Evolutionary conservation across 2,113 vertebrate species (phyloP).

Genomic region (Mesocricetus auratus): DNA sequence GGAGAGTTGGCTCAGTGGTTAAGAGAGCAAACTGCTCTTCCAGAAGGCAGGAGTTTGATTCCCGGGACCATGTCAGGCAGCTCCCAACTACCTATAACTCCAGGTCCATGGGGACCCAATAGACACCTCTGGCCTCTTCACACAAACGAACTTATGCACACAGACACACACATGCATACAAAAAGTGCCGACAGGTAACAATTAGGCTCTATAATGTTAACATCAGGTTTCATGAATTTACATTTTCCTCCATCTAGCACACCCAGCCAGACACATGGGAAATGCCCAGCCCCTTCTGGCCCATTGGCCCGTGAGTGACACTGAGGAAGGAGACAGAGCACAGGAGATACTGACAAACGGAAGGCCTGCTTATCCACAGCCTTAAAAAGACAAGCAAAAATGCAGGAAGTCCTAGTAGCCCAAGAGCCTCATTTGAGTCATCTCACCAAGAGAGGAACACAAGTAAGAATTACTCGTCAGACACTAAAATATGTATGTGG

Average conservation of each 20-base stretch:
- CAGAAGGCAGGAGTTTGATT: not conserved
- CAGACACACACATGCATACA: not conserved
- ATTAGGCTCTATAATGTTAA: not conserved
- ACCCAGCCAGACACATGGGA: not conserved
- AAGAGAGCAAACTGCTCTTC: not conserved
- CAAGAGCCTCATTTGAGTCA: not conserved
- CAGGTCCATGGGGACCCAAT: not conserved
- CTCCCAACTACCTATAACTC: not conserved
- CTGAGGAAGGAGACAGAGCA: not conserved
- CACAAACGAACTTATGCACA: not conserved
- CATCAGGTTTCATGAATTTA: not conserved
- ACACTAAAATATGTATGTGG: not conserved
- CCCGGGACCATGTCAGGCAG: not conserved
- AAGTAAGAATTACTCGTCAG: not conserved
- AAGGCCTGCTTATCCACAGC: not conserved
- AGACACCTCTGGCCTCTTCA: not conserved
- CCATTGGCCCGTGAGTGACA: not conserved
- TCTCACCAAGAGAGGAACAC: not conserved
- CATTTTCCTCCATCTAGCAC: not conserved
- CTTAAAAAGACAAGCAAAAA: not conserved
- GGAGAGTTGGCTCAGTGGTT: not conserved
- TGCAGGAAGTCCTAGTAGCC: not conserved
- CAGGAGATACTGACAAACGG: not conserved
- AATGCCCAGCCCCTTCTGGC: not conserved
- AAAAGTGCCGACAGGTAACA: not conserved